These are phyloP conservation scores for Nomada goodeniana DNA, from an alignment of 2,888 invertebrate genomes.

Conservation along the genomic window DNA sequence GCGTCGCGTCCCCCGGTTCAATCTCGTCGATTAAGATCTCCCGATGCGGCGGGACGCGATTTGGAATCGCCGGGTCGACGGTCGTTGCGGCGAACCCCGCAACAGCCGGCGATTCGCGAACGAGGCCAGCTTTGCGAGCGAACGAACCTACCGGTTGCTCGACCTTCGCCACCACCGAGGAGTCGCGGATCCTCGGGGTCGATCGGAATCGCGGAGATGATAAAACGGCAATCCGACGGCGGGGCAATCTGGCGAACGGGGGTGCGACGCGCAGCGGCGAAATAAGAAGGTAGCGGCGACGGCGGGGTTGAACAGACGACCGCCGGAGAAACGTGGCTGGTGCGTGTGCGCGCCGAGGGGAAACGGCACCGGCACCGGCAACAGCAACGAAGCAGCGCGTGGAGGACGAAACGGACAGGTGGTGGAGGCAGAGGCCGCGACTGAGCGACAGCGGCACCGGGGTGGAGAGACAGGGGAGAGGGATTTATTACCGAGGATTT, in stretches of 20 bases:
- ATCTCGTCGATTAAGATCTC: conserved; percentile 65
- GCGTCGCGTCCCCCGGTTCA: conserved; percentile 56
- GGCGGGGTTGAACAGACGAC: not conserved
- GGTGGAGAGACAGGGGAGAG: conserved; percentile 62
- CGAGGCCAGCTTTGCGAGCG: not conserved
- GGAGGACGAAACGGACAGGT: conserved; percentile 57
- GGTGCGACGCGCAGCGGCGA: not conserved
- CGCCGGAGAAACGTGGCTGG: too few relatives aligned
- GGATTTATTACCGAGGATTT: conserved; percentile 83
- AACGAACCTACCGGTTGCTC: conserved; percentile 3
- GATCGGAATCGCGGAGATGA: too few relatives aligned
- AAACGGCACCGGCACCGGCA: not conserved
- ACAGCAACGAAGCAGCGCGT: conserved; percentile 22
- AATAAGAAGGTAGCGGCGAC: not conserved
- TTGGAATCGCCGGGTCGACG: conserved; percentile 47
- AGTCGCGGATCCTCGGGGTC: conserved; percentile 47
- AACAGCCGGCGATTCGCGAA: too few relatives aligned
- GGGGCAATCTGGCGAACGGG: too few relatives aligned
- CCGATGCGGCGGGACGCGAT: conserved; percentile 27
- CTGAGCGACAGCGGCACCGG: conserved; percentile 28
- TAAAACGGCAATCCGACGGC: too few relatives aligned
- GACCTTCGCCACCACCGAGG: conserved; percentile 27
- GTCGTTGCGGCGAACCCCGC: conserved; percentile 13
- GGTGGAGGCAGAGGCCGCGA: conserved; percentile 40
- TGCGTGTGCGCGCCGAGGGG: conserved; percentile 2